A percentile compares a stretch with the other conserved stretches of the same genome.
Evolutionary conservation across 2,113 vertebrate species (phyloP).

Genomic region (Cyanistes caeruleus): DNA sequence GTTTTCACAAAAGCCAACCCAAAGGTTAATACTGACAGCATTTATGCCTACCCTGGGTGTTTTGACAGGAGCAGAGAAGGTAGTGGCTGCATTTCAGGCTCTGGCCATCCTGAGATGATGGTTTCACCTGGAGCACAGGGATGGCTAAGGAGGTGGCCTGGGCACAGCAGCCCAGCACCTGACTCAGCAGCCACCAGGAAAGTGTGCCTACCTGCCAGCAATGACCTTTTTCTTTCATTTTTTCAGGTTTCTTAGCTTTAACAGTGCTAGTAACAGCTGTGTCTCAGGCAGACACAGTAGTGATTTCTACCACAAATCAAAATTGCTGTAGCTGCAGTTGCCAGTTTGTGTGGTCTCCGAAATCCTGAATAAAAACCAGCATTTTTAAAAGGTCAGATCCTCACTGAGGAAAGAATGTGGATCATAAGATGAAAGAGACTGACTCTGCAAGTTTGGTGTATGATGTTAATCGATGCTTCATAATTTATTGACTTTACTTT

Average conservation of each 20-base stretch:
- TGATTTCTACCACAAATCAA: neutral
- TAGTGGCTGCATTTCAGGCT: neutral
- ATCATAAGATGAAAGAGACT: neutral
- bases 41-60: neutral
- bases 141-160: neutral
- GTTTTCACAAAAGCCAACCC: neutral
- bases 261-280: neutral
- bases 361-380: neutral
- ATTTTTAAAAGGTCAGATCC: neutral
- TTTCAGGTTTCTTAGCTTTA: neutral
- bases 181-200: neutral
- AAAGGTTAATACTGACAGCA: neutral
- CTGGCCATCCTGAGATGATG: neutral
- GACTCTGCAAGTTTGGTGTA: neutral
- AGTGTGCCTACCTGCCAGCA: neutral
- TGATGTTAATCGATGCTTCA: neutral
- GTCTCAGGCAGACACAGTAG: neutral
- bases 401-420: neutral
- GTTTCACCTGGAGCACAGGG: neutral
- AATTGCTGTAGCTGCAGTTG: rapidly evolving
- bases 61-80: neutral
- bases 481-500: neutral
- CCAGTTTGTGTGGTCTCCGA: neutral
- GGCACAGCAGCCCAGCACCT: neutral
- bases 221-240: neutral